Evolutionary conservation across 2,888 invertebrate genomes (phyloP).

Genomic region (Anorthoa munda): DNA sequence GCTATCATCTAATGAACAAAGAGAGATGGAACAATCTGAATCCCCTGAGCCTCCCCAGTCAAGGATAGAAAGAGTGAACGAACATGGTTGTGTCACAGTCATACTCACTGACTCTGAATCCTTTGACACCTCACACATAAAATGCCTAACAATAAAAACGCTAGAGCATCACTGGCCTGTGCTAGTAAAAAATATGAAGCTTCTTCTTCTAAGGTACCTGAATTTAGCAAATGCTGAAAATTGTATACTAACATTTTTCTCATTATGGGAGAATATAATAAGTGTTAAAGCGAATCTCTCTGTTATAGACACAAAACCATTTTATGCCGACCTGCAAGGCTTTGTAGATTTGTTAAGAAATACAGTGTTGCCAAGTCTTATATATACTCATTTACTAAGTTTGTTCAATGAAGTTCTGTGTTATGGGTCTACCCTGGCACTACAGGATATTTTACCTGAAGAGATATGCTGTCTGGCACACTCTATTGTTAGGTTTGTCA

Average conservation of each 20-base stretch:
- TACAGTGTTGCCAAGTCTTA: constrained; percentile 94
- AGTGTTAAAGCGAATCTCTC: constrained; percentile 97
- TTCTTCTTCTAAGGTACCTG: constrained; percentile 90
- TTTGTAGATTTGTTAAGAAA: constrained; percentile 94
- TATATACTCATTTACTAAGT: constrained; percentile 96
- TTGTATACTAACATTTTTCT: constrained; percentile 95
- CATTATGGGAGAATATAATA: constrained; percentile 97
- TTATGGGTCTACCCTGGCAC: constrained; percentile 97
- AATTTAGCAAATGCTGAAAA: constrained; percentile 92
- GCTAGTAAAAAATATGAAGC: constrained; percentile 93
- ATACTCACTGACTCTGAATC: constrained; percentile 95
- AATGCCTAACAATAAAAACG: constrained; percentile 96
- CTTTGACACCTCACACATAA: constrained; percentile 96
- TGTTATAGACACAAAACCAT: constrained; percentile 96
- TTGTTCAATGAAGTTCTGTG: constrained; percentile 97
- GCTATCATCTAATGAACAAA: constrained; percentile 76
- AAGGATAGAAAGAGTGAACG: constrained; percentile 86
- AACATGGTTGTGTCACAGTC: constrained; percentile 91
- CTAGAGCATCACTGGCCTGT: constrained; percentile 96
- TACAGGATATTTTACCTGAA: constrained; percentile 96
- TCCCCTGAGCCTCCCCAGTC: constrained; percentile 81
- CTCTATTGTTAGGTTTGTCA: constrained; percentile 96
- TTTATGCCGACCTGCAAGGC: constrained; percentile 95
- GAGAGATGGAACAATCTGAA: constrained; percentile 77
- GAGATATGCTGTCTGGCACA: constrained; percentile 97